Evolutionary conservation across 1,140 invertebrate species (phyloP), one percentile per base, ranked within the genome.

Genomic region (Plutomurus gul): DNA sequence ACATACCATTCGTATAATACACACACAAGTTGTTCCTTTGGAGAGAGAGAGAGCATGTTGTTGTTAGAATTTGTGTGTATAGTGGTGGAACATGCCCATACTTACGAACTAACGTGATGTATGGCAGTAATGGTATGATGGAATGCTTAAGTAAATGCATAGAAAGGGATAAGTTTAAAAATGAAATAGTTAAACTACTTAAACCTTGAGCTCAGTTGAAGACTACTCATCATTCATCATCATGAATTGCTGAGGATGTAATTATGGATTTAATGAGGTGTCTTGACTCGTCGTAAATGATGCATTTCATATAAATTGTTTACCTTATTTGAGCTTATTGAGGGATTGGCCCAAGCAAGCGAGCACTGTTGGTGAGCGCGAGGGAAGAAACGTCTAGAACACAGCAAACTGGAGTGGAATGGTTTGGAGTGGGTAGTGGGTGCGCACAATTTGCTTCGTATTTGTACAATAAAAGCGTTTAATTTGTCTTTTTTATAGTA

Each of bases 301-400:
- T 72, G 39, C 70, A 72, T 72, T 72, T 72, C 36, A 43, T 72
- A 72, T 72, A 72, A 72, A 72, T 72, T 72, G 70, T 72, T 72
- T 72, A 72, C 70, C 70, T 72, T 72, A 72, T 72, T 72, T 72
- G 70, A 40, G 36, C 39, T 43, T 39, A 72, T 40, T 72, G 39
- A 72, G 56, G 39, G 39, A 72, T 40, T 40, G 70, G 70, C 70
- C 25, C 56, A 33, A 51, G 25, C 36, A 65, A 65, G 27, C 25
- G 27, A 65, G 27, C n/a, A n/a, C n/a, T n/a, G n/a, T n/a, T n/a
- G n/a, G n/a, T n/a, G n/a, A n/a, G n/a, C n/a, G n/a, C n/a, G n/a
- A n/a, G n/a, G n/a, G n/a, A n/a, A 30, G 56, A 33, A 11, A 65
- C 27, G 27, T n/a, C 18, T 2, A 25, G 25, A 56, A 27, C 10